Conservation (phyloP, 2,888 invertebrate species). For the Argyra leucocephala region DNA sequence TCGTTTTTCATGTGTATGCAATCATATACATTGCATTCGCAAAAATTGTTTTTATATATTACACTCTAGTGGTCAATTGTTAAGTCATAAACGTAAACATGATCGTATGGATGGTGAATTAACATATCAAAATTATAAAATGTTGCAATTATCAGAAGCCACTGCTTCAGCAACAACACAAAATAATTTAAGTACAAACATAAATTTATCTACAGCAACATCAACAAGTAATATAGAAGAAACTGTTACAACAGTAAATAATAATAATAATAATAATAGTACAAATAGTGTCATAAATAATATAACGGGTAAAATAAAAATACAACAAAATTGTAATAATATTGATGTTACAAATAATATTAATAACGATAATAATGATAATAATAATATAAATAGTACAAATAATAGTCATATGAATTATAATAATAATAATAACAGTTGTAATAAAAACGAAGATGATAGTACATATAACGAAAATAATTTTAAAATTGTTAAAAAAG, state of each 20-base stretch:
- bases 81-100: slow-evolving; percentile 95
- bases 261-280: neutral
- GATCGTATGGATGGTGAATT: slow-evolving; percentile 85
- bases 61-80: slow-evolving; percentile 91
- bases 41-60: slow-evolving; percentile 91
- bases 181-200: neutral
- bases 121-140: slow-evolving; percentile 39
- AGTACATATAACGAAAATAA: too few species aligned
- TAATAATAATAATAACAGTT: too few species aligned
- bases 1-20: slow-evolving; percentile 87
- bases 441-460: too few species aligned
- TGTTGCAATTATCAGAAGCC: slow-evolving; percentile 17
- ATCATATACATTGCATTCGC: slow-evolving; percentile 96
- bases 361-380: neutral
- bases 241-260: neutral
- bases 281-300: too few species aligned
- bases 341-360: neutral
- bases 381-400: neutral
- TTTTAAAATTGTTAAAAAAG: too few species aligned
- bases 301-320: too few species aligned
- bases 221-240: neutral
- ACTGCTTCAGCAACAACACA: slow-evolving; percentile 9
- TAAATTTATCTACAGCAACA: neutral
- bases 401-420: too few species aligned
- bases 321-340: neutral